phyloP scores from a whole-genome alignment of 2,888 invertebrate genomes.

The Odontomyia ornata region DNA sequence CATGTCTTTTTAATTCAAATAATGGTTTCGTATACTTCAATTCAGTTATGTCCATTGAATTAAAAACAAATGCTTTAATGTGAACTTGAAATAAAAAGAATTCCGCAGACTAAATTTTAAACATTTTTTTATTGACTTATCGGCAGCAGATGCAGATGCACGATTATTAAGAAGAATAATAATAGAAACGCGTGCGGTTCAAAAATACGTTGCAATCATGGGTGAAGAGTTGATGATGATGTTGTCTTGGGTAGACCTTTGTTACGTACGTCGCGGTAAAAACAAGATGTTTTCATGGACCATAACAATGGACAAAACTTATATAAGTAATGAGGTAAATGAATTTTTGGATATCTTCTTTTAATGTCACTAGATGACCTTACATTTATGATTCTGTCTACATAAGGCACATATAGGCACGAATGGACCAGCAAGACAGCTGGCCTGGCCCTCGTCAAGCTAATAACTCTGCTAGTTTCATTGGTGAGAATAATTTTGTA shows the following conservation, averaged over 20 bases:
- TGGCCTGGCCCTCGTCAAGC: neutral
- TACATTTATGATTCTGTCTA: constrained; percentile 6
- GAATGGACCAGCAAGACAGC: neutral
- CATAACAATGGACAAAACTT: neutral
- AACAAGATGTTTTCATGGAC: constrained; percentile 8
- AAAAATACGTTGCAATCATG: neutral
- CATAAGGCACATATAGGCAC: neutral
- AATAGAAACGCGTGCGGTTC: constrained; percentile 1
- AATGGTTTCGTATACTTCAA: no score
- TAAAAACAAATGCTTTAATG: no score
- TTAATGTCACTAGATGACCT: constrained; percentile 34
- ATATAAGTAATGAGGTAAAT: neutral
- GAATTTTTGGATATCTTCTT: constrained; percentile 14
- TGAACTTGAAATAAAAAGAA: no score
- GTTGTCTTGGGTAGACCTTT: neutral
- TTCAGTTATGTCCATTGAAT: no score
- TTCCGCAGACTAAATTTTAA: no score
- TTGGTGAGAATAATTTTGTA: neutral
- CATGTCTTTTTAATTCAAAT: no score
- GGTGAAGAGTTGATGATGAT: neutral
- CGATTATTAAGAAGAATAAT: no score
- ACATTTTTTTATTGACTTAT: no score
- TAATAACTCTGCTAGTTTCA: neutral
- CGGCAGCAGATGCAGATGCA: no score
- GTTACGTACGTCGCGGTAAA: neutral